phyloP scores from a whole-genome alignment of 2,113 vertebrate genomes.

The Hyperopisus bebe region DNA sequence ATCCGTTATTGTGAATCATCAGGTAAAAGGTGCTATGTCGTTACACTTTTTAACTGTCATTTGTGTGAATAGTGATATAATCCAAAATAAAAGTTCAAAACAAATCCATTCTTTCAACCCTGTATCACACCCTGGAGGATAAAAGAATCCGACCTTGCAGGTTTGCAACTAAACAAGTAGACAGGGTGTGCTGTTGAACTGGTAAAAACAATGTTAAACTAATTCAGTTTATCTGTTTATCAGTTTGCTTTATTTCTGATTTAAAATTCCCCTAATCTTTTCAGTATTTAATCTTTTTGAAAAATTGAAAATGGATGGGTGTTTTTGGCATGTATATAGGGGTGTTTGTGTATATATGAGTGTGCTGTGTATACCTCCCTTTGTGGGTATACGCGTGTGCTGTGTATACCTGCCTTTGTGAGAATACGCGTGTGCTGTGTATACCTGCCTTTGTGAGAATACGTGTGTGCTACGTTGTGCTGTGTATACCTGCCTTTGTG shows the following conservation, averaged over 20 bases:
- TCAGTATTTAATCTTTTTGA: background rate
- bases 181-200: background rate
- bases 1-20: background rate
- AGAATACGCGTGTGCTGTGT: background rate
- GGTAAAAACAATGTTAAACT: background rate
- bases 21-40: background rate
- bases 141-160: background rate
- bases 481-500: background rate
- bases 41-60: background rate
- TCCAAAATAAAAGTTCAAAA: background rate
- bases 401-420: too few relatives aligned
- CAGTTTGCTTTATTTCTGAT: background rate
- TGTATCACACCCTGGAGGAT: background rate
- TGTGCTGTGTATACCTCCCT: background rate
- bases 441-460: background rate
- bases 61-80: background rate
- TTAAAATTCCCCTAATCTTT: background rate
- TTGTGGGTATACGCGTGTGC: background rate
- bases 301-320: background rate
- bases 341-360: background rate
- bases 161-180: background rate
- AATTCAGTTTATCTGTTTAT: background rate
- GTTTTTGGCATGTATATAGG: background rate
- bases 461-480: too few relatives aligned
- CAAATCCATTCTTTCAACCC: background rate